Base-by-base conservation (phyloP, 1,140 invertebrate species). In the Drosophila quadrilineata region DNA sequence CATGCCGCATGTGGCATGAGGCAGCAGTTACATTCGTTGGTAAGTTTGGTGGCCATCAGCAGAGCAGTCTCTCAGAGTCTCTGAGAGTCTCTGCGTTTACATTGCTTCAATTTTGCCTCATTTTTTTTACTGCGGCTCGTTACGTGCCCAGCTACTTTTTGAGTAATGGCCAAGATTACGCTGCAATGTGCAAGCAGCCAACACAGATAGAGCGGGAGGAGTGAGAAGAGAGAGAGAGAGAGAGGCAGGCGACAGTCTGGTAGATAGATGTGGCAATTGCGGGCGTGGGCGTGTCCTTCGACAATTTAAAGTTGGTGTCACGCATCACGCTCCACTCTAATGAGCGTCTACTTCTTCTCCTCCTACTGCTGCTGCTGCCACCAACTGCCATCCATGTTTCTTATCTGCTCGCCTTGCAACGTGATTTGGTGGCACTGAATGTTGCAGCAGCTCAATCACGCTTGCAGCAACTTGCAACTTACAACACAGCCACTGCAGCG, bases 231-330 rank as follows among this genome's bases (percentile, higher is more conserved):
- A 12, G 31, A 66, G 24, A 35, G 56, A 21, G 14, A 14, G 2
- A 14, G 10, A n/a, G 16, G 19, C 24, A 33, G 22, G 6, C 26
- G 14, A 16, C 9, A 10, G 45, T n/a, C n/a, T n/a, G n/a, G n/a
- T n/a, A 2, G 5, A 10, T 21, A 33, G 21, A 9, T 14, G 26
- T 17, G 40, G 21, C n/a, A 26, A 16, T 29, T 3, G 35, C 38
- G 52, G 48, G 19, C 35, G 36, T 24, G 28, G 71, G 52, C 67
- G 64, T 59, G 56, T 68, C 71, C 62, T 75, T 68, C 48, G 68
- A 76, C 77, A 76, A 73, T 82, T 82, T 82, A 76, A 82, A 82
- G 67, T 82, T 82, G 77, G 76, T 76, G 77, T 82, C 76, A 84
- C 76, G 76, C 76, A 82, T 82, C 77, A 82, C 73, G 72, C 76